Evolutionary conservation across 1,140 invertebrate species (phyloP), one percentile per base, ranked within the genome.

Genomic region (Drosophila chauvacae): DNA sequence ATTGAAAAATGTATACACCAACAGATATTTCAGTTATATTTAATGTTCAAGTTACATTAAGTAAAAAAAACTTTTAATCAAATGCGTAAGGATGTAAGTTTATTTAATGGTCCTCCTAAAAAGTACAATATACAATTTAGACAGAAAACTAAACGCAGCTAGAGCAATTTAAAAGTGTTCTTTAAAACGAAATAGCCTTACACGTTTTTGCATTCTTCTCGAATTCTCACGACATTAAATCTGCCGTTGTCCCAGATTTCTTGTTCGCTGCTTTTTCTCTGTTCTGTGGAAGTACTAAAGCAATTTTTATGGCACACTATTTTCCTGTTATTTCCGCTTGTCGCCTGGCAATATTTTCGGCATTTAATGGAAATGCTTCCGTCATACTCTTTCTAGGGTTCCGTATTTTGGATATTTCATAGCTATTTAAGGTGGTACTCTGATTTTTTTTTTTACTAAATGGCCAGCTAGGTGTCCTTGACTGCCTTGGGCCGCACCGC

Each of bases 281-380:
- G n/a, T n/a, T 33, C 11, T 18, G 18, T 26, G 39, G 53, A 35
- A 56, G 57, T 62, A 63, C 30, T 69, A 82, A 74, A 86, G 44
- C 62, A 71, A 63, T 66, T 83, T 88, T 88, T 87, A 87, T 87
- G 86, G 64, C 80, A 83, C 53, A 80, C 77, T 88, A 87, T 87
- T 87, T 87, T 87, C 77, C 53, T 71, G 64, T 71, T 77, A 88
- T 88, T 87, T 87, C 83, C 84, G 84, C 74, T 84, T 83, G 84
- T 69, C 84, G 69, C 81, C 76, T 79, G 63, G 41, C 65, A 39
- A 64, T 77, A 72, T 63, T 66, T 79, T 61, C 42, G 16, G 55
- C 44, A 68, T 76, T 77, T 85, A 58, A 65, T 61, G 58, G 70
- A 55, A 56, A 47, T 58, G 61, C 65, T 85, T 74, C 51, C 79